Conservation (phyloP, 1,140 invertebrate species). For the Eciton burchellii region DNA sequence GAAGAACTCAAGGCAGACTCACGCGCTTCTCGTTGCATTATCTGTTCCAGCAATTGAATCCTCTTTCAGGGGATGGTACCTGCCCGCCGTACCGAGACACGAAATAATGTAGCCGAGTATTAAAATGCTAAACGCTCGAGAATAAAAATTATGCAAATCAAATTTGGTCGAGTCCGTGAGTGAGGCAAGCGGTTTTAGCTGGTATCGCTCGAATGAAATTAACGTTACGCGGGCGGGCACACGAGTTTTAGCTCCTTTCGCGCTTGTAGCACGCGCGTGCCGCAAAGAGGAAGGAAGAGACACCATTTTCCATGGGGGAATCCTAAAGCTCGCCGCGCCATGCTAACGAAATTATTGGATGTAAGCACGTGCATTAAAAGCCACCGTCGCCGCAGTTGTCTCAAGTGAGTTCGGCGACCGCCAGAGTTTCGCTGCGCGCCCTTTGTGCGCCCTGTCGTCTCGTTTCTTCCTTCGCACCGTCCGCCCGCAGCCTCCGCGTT, state of each 20-base stretch:
- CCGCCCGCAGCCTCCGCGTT: slow-evolving; percentile 18
- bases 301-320: slow-evolving; percentile 12
- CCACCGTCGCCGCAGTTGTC: not conserved
- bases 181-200: not conserved
- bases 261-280: slow-evolving; percentile 3
- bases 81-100: not conserved
- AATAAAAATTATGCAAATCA: slow-evolving; percentile 60
- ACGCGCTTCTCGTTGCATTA: not conserved
- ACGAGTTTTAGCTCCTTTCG: slow-evolving; percentile 34
- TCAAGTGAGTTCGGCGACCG: slow-evolving; percentile 27
- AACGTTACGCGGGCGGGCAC: slow-evolving; percentile 14
- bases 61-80: not conserved
- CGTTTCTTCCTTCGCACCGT: slow-evolving; percentile 4
- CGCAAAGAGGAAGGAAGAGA: too few species aligned
- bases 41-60: not conserved
- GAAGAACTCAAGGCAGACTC: slow-evolving; percentile 5
- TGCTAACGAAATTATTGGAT: slow-evolving; percentile 68
- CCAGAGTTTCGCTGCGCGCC: slow-evolving; percentile 46
- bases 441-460: slow-evolving; percentile 31
- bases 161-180: slow-evolving; percentile 25
- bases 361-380: slow-evolving; percentile 68
- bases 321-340: slow-evolving; percentile 36
- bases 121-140: slow-evolving; percentile 44
- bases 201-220: slow-evolving; percentile 47
- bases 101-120: slow-evolving; percentile 41